These are phyloP conservation scores for Eupithecia vulgata DNA, from an alignment of 2,888 invertebrate species.

Conservation along the genomic window DNA sequence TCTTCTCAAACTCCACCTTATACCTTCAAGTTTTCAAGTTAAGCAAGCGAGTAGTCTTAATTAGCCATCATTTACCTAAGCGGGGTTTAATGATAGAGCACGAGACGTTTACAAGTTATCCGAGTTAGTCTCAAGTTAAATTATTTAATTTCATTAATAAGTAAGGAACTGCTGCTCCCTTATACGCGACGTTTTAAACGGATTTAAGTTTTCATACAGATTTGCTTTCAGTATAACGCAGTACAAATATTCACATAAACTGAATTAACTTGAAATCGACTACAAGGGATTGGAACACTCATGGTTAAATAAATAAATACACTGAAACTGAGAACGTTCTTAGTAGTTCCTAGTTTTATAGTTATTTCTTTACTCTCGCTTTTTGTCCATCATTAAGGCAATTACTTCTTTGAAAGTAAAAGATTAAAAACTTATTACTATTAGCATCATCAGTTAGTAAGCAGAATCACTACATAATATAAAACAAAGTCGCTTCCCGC, in stretches of 20 bases:
- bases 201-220: not conserved
- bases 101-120: constrained; percentile 48
- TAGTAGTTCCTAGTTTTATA: not conserved
- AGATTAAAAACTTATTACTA: not conserved
- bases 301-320: not conserved
- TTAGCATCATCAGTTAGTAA: not conserved
- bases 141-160: constrained; percentile 47
- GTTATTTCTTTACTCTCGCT: not conserved
- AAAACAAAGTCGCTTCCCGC: too few species aligned
- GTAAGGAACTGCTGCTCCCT: constrained; percentile 26
- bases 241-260: not conserved
- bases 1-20: constrained; percentile 32
- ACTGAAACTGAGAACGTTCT: not conserved
- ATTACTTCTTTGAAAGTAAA: not conserved
- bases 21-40: constrained; percentile 45
- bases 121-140: constrained; percentile 42
- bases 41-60: constrained; percentile 52
- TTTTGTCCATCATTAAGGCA: not conserved
- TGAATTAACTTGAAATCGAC: not conserved
- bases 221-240: not conserved
- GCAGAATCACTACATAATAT: too few species aligned
- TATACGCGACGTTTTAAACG: not conserved
- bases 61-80: constrained; percentile 53
- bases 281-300: not conserved
- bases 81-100: constrained; percentile 49